These are phyloP conservation scores for Amazona vittata DNA, from an alignment of 2,113 vertebrate species.

Conservation along the genomic window DNA sequence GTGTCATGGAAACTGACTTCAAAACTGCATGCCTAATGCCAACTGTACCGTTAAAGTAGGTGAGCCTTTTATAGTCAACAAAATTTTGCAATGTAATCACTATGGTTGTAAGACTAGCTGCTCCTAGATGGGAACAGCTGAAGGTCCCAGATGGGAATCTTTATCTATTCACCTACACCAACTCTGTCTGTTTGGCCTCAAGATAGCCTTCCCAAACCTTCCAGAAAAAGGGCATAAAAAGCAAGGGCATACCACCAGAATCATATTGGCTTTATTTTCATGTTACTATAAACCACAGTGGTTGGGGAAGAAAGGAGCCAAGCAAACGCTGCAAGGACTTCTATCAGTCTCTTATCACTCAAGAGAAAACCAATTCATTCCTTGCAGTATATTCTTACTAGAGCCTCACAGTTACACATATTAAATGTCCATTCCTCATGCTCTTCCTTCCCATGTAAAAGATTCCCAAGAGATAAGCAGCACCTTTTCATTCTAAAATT, in stretches of 20 bases:
- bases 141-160: neutral
- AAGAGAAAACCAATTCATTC: neutral
- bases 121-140: neutral
- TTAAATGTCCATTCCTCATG: neutral
- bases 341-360: neutral
- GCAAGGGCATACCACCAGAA: neutral
- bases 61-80: neutral
- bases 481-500: neutral
- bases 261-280: neutral
- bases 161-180: neutral
- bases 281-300: neutral
- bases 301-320: neutral
- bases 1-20: neutral
- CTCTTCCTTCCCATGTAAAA: neutral
- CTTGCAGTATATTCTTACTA: neutral
- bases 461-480: constrained; percentile 53
- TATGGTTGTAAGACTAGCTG: neutral
- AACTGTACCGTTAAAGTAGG: neutral
- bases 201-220: neutral
- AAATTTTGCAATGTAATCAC: neutral
- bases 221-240: neutral
- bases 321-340: neutral
- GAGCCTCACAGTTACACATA: neutral
- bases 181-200: neutral
- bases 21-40: neutral